Base-by-base conservation (phyloP, 2,797 vertebrate genomes). In the Myotis findleyi region DNA sequence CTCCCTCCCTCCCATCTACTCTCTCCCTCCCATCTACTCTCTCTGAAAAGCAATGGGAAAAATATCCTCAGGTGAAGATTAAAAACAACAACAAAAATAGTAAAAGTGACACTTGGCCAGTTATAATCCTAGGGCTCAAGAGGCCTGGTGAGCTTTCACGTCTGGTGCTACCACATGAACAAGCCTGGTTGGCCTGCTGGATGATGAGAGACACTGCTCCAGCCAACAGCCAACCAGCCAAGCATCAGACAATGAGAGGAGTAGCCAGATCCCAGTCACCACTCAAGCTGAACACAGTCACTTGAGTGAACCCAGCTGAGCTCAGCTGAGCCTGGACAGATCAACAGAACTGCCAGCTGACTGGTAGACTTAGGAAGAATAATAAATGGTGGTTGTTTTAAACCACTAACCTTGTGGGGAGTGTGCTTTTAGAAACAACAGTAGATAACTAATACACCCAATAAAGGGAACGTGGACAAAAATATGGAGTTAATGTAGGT, bases 81-180 rank as follows among this genome's bases (percentile, higher is more conserved):
- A 27, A 59, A 59, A 59, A 59, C 57, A 59, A 59, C 18, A 59
- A 59, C 25, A 81, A 86, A 83, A 90, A 80, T 7, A 84, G 33
- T 44, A 20, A 17, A 87, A 51, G 55, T 87, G 36, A 68, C 33
- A 55, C 75, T 85, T 51, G 73, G 17, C 25, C 44, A 66, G 3
- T 73, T 91, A 76, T 87, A 89, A 51, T 91, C 33, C 23, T 76
- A 72, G 44, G 71, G 44, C 25, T 95, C 89, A 73, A 51, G 25
- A 83, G 64, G 10, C 9, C 20, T 27, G 21, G 17, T 38, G 51
- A 83, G 51, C 12, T 66, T 89, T 69, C 18, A 90, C 30, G 38
- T 80, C 13, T 17, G 44, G 66, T 62, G 55, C 21, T 16, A 80
- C 20, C 41, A 38, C 3, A 21, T 16, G 20, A 73, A 73, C 12